phyloP scores from a whole-genome alignment of 2,113 vertebrate genomes.

The Formicarius rufipectus region DNA sequence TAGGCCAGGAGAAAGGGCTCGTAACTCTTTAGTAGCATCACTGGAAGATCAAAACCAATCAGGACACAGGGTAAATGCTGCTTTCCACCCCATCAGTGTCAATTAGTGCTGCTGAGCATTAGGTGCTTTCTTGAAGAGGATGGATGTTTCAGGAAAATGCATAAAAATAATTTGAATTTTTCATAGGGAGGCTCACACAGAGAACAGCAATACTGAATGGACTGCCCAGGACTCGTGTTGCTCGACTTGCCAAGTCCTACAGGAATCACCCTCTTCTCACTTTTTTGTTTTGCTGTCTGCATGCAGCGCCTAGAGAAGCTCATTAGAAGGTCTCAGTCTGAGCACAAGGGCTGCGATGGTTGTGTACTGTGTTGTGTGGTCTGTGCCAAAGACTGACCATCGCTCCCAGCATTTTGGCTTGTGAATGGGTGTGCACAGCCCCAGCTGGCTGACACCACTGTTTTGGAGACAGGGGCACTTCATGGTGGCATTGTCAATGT shows the following conservation, averaged over 20 bases:
- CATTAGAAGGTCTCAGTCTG: rapidly evolving
- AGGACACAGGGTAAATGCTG: background rate
- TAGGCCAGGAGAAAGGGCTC: background rate
- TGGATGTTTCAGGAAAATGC: background rate
- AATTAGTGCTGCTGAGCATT: rapidly evolving
- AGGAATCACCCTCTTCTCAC: background rate
- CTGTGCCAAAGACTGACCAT: background rate
- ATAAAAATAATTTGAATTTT: background rate
- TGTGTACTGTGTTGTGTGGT: rapidly evolving
- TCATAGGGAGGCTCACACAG: background rate
- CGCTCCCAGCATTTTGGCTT: background rate
- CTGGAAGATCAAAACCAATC: background rate
- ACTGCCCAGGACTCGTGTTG: background rate
- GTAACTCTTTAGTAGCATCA: background rate
- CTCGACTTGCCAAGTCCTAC: rapidly evolving
- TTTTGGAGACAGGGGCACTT: background rate
- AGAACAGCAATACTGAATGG: background rate
- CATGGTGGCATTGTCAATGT: rapidly evolving
- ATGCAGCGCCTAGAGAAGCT: background rate
- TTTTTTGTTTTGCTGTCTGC: background rate
- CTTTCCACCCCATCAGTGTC: background rate
- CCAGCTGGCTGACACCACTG: background rate
- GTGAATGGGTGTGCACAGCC: rapidly evolving
- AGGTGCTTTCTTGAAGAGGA: background rate
- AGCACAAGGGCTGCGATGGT: rapidly evolving